Evolutionary conservation across 2,113 vertebrate genomes (phyloP), one percentile per base, ranked within the genome.

Genomic region (Eubucco bourcierii): DNA sequence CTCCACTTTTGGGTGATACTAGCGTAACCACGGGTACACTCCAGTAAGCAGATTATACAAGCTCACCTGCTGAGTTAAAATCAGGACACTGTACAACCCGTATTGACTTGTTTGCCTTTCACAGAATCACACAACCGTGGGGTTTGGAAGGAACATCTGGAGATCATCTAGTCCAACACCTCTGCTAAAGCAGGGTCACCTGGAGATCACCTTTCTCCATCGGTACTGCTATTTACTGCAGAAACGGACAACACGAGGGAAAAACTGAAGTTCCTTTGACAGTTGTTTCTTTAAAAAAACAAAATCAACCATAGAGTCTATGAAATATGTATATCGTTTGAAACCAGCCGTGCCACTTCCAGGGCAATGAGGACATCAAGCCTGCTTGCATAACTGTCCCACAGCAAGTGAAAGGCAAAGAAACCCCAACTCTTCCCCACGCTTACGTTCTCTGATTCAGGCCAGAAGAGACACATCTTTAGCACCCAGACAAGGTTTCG

Each of bases 1-100:
- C 11, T 17, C 5, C 37, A 6, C 1, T 0, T 0, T 4, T 6
- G 2, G 46, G n/a, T 61, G 31, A 33, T 4, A 1, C 23, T 9
- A 46, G 4, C 4, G 37, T 55, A 24, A 52, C 50, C 50, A 52
- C 7, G 25, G 15, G 53, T 55, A 55, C 53, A 55, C 53, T 55
- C 53, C 53, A 55, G 15, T 55, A 52, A 52, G 50, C 50, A 52
- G 50, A 52, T 23, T 13, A 6, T 52, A 13, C 5, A 13, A 25
- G 50, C 50, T 52, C 50, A 52, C 14, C 50, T 25, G 50, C 23
- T 25, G 23, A 52, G 3, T 52, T 52, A 52, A 52, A 52, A 24
- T 12, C 11, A 24, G 50, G 23, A 25, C 50, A 25, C 50, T 52
- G 21, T 24, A 52, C 50, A 24, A 52, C 50, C 50, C 23, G 4